Conservation (phyloP, 2,888 invertebrate genomes). For the Esperia sulphurella region DNA sequence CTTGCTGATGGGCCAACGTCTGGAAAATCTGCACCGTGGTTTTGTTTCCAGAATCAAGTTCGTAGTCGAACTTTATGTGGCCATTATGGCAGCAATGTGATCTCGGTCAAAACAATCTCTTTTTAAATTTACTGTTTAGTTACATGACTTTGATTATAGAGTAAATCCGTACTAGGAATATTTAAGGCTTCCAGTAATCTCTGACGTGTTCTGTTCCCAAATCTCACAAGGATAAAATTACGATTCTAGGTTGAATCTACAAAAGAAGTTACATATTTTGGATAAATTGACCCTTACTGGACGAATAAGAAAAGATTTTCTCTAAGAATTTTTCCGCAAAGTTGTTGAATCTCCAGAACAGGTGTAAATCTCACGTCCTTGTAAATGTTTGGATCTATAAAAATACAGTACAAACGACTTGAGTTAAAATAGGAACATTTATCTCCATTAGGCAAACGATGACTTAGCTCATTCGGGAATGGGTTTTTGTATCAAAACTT, state of each 20-base stretch:
- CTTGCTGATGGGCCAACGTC: slow-evolving; percentile 37
- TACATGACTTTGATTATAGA: slow-evolving; percentile 9
- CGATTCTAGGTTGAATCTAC: slow-evolving; percentile 13
- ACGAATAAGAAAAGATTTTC: slow-evolving; percentile 38
- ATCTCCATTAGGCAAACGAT: slow-evolving; percentile 13
- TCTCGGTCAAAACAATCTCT: slow-evolving; percentile 3
- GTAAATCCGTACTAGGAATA: slow-evolving; percentile 7
- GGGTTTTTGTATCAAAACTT: slow-evolving; percentile 8
- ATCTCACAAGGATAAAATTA: slow-evolving; percentile 10
- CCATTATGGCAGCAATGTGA: no score
- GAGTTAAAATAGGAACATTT: slow-evolving; percentile 14
- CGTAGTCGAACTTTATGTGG: background rate
- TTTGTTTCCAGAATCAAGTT: background rate
- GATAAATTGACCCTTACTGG: slow-evolving; percentile 30
- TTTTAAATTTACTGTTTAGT: slow-evolving; percentile 13
- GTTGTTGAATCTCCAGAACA: slow-evolving; percentile 37
- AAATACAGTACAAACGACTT: slow-evolving; percentile 4
- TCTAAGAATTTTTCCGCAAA: slow-evolving; percentile 36
- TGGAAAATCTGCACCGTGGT: background rate
- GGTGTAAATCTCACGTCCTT: slow-evolving; percentile 42
- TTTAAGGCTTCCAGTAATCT: slow-evolving; percentile 16
- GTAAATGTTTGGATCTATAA: slow-evolving; percentile 15
- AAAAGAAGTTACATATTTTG: slow-evolving; percentile 19
- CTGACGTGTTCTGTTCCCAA: slow-evolving; percentile 1
- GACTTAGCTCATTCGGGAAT: slow-evolving; percentile 15